Base-by-base conservation (phyloP, 2,113 vertebrate species). In the Corythornis vintsioides region DNA sequence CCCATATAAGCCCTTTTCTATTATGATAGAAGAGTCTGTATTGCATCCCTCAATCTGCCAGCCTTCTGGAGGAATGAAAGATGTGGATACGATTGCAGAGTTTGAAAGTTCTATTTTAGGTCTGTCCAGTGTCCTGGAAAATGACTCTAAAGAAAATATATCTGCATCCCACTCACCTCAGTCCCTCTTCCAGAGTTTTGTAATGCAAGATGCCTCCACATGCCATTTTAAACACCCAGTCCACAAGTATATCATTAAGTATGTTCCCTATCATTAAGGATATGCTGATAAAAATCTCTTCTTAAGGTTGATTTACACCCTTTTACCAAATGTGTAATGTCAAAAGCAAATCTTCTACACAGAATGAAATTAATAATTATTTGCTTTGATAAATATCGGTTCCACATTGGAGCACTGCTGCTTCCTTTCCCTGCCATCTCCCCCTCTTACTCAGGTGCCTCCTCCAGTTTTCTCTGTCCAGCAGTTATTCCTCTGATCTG, bases 91-190 rank as follows among this genome's bases (percentile, higher is more conserved):
- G 89, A 95, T 87, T 69, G 24, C 71, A 69, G 73, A 48, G 28
- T 92, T 87, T 95, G 90, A 87, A 92, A 94, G 74, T 89, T 63
- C 72, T 84, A 70, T 86, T 90, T 67, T 55, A 76, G 76, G 47
- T 67, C 2, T 3, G 91, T 93, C 81, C 74, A 91, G 66, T 74
- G 59, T 47, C 33, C 67, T 79, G 57, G 52, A 76, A 93, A 84
- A 87, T 31, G 11, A 92, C 81, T 82, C 35, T 69, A 33, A 93
- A 83, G 67, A 89, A 72, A 42, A 67, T 47, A 7, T 55, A 84
- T 66, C 78, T 84, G 48, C 29, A 79, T 79, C 75, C 40, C 48
- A 57, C 45, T 57, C 1, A 0, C 28, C 45, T 74, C 74, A 31
- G 8, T 74, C 5, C 13, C 20, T 73, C 40, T 92, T 69, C 60